Evolutionary conservation across 2,797 vertebrate genomes (phyloP).

Genomic region (Siniperca scherzeri): DNA sequence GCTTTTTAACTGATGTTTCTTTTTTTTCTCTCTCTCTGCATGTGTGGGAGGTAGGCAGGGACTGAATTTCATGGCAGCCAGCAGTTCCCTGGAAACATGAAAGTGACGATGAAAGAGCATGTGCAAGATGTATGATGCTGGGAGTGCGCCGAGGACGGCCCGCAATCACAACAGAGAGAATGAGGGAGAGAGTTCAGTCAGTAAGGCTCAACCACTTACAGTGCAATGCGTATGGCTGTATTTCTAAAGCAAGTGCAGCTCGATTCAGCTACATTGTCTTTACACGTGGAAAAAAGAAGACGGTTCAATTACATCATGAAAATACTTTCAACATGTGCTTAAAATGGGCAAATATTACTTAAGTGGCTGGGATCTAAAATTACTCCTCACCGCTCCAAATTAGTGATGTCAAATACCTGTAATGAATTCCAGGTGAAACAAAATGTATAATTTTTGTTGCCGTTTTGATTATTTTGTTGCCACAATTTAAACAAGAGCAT

Average conservation of each 20-base stretch:
- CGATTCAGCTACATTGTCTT: background rate
- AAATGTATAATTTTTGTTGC: background rate
- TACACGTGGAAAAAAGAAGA: background rate
- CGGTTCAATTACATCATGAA: background rate
- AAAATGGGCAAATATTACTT: background rate
- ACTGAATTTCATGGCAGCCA: background rate
- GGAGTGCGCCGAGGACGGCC: background rate
- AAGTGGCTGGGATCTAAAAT: background rate
- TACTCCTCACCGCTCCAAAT: background rate
- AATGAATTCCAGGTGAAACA: background rate
- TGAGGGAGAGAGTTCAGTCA: background rate
- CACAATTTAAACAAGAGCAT: background rate
- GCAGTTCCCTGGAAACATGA: conserved; percentile 3
- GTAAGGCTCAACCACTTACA: background rate
- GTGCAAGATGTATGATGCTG: background rate
- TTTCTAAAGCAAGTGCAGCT: background rate
- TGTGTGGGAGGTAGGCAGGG: background rate
- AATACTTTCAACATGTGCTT: background rate
- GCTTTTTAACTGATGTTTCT: conserved; percentile 49
- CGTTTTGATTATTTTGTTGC: background rate
- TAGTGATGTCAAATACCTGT: background rate
- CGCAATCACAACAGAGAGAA: background rate
- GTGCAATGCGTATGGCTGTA: background rate
- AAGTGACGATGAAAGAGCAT: background rate
- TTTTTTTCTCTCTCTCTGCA: background rate